Base-by-base conservation (phyloP, 2,797 vertebrate species). In the Gambelia wislizenii region DNA sequence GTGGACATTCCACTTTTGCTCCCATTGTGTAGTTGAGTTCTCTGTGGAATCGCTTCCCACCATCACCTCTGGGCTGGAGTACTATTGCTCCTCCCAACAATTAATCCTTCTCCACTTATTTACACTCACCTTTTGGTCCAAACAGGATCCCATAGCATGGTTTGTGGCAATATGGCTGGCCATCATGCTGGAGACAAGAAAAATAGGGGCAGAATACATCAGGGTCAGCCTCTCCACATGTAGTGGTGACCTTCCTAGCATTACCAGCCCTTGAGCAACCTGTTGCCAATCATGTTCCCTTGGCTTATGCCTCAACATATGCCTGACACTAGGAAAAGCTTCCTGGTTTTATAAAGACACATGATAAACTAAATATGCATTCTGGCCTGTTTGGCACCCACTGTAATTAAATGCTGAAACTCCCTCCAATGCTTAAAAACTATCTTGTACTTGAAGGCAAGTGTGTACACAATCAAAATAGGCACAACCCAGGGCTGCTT, bases 151-250 rank as follows among this genome's bases (percentile, higher is more conserved):
- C 97, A 0, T 98, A 98, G 95, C 97, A 98, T 82, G 97, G 97
- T 94, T 97, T 97, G 95, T 98, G 97, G 95, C 97, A 98, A 92
- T 99, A 99, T 0, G 99, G 99, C 94, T 98, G 98, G 85, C 98
- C 98, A 0, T 99, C 98, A 0, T 99, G 99, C 99, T 99, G 96
- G 0, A 59, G 0, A 0, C 47, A 27, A 36, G 49, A 36, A 59
- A 49, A 36, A 0, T 22, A 3, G 6, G 56, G 42, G 16, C 80
- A 6, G 69, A 30, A 42, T 0, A 3, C 2, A 42, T 93, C 88
- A 89, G 18, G 36, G 1, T 79, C 25, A 54, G 39, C 22, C 20
- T n/a, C 18, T 42, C 39, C 64, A 36, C 61, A 59, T 5, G 47
- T 4, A 49, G 42, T n/a, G 12, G 64, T 36, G 76, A 42, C 1